Evolutionary conservation across 1,140 invertebrate species (phyloP).

Genomic region (Plutomurus gul): DNA sequence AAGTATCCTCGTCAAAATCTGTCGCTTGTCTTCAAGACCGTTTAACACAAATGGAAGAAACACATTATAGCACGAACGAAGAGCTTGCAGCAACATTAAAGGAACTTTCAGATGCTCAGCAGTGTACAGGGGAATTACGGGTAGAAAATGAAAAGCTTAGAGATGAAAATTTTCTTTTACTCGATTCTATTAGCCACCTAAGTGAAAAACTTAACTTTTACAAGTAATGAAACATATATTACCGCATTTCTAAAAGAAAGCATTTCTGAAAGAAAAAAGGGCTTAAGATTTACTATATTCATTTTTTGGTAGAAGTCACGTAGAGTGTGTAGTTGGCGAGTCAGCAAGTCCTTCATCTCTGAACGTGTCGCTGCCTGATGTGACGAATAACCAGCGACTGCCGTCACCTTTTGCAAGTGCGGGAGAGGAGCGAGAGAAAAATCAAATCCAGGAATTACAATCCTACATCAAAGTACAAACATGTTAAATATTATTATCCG

Average conservation of each 20-base stretch:
- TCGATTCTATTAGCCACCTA: constrained; percentile 88
- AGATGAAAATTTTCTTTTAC: constrained; percentile 84
- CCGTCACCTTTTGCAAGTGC: constrained; percentile 69
- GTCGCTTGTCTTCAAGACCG: constrained; percentile 90
- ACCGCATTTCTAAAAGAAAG: constrained; percentile 70
- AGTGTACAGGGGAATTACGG: constrained; percentile 80
- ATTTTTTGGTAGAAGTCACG: constrained; percentile 58
- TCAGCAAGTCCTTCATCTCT: constrained; percentile 60
- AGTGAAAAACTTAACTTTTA: constrained; percentile 88
- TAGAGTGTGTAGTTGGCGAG: constrained; percentile 65
- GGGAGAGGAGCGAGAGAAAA: constrained; percentile 77
- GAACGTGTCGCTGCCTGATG: constrained; percentile 57
- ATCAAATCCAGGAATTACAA: background rate
- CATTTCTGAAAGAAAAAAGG: constrained; percentile 54
- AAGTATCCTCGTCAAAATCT: constrained; percentile 77
- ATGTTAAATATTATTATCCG: background rate
- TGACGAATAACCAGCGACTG: constrained; percentile 68
- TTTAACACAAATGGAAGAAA: constrained; percentile 88
- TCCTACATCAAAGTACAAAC: background rate
- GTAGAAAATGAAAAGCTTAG: constrained; percentile 81
- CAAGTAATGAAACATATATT: constrained; percentile 65
- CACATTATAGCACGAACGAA: constrained; percentile 88
- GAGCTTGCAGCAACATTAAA: constrained; percentile 92
- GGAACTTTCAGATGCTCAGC: constrained; percentile 84
- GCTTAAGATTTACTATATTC: background rate